Evolutionary conservation across 1,140 invertebrate species (phyloP).

Genomic region (Nephotettix cincticeps): DNA sequence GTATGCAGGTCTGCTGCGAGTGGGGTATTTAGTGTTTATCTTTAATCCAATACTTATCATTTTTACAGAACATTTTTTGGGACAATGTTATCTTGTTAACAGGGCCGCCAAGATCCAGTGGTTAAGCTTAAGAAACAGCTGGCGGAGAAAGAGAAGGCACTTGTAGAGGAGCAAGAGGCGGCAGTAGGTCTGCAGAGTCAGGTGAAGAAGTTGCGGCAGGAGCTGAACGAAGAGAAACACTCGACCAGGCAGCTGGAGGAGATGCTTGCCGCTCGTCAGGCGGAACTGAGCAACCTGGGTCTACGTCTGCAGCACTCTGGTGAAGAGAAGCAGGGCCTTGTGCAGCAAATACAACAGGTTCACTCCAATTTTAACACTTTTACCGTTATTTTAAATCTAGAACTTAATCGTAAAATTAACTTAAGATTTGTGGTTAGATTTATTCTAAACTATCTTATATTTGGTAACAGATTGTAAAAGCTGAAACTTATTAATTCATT

Average conservation of each 20-base stretch:
- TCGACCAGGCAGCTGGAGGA: conserved; percentile 58
- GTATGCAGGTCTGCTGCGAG: no score
- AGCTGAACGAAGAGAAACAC: conserved; percentile 62
- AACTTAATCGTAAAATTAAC: no score
- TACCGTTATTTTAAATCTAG: no score
- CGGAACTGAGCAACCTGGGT: conserved; percentile 59
- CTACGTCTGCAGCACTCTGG: conserved; percentile 58
- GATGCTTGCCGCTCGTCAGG: conserved; percentile 49
- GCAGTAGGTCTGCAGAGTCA: conserved; percentile 68
- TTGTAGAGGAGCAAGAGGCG: conserved; percentile 70
- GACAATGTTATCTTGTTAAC: no score
- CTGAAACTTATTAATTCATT: no score
- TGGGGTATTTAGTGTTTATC: background rate
- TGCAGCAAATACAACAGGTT: conserved; percentile 50
- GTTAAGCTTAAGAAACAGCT: conserved; percentile 84
- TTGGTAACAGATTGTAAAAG: no score
- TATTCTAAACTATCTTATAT: no score
- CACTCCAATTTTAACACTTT: no score
- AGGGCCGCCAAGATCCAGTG: conserved; percentile 80
- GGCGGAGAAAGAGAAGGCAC: conserved; percentile 73
- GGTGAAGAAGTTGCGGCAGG: conserved; percentile 72
- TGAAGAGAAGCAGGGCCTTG: conserved; percentile 53
- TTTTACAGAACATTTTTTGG: background rate
- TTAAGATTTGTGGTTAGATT: no score
- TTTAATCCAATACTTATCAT: background rate